These are phyloP conservation scores for Arremon brunneinucha DNA, from an alignment of 2,797 vertebrate genomes.

Conservation along the genomic window DNA sequence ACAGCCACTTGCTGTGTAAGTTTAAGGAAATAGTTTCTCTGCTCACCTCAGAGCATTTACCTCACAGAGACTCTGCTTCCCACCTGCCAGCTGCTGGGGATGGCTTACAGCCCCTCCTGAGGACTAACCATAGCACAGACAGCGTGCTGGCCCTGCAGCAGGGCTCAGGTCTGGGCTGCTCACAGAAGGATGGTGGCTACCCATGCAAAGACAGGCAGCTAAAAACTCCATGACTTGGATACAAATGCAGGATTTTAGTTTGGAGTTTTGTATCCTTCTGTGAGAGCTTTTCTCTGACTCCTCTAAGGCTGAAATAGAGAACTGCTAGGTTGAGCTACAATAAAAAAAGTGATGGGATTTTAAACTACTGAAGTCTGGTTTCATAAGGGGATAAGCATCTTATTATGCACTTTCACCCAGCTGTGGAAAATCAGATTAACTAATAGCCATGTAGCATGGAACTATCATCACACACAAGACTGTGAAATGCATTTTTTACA, in stretches of 20 bases:
- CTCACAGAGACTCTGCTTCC: not conserved
- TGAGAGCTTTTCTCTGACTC: not conserved
- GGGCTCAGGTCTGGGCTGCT: not conserved
- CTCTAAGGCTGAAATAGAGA: not conserved
- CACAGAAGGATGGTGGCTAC: not conserved
- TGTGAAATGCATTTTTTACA: not conserved
- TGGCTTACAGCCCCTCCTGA: not conserved
- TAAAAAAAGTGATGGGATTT: not conserved
- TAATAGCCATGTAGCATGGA: not conserved
- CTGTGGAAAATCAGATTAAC: not conserved
- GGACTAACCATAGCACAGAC: too few species aligned
- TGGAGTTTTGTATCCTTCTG: not conserved
- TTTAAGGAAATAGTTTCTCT: not conserved
- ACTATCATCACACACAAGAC: not conserved
- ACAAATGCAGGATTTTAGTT: not conserved
- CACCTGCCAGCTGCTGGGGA: not conserved
- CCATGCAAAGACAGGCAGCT: not conserved
- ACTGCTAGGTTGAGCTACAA: not conserved
- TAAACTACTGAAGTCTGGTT: not conserved
- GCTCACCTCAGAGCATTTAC: not conserved
- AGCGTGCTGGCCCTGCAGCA: rapidly evolving
- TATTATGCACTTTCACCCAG: not conserved
- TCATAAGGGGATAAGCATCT: not conserved
- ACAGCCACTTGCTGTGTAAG: not conserved
- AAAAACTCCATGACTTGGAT: not conserved